phyloP scores from a whole-genome alignment of 2,797 vertebrate genomes.

The Premnoplex brunnescens region DNA sequence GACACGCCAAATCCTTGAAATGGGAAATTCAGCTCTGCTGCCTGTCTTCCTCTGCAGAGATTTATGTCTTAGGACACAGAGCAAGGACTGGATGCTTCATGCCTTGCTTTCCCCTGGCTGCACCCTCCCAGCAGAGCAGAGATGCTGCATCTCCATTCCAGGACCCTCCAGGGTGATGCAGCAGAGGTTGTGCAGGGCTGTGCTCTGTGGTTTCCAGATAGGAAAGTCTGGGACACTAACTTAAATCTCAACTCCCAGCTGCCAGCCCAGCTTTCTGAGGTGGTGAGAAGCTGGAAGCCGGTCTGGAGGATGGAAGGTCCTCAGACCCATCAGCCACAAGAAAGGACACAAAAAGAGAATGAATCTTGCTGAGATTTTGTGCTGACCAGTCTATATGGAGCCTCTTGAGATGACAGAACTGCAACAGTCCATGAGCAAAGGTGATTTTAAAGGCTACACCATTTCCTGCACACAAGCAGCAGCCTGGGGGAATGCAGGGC shows the following conservation, averaged over 20 bases:
- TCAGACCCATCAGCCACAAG: not conserved
- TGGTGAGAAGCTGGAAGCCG: too few species aligned
- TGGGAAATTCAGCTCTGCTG: not conserved
- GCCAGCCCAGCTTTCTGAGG: not conserved
- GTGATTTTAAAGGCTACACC: not conserved
- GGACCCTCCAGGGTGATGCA: not conserved
- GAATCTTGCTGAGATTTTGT: not conserved
- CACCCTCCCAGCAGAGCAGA: not conserved
- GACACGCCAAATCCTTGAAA: not conserved
- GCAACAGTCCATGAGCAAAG: not conserved
- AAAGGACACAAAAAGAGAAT: not conserved
- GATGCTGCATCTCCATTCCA: not conserved
- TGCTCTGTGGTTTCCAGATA: not conserved
- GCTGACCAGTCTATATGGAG: not conserved
- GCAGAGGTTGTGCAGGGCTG: not conserved
- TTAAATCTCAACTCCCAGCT: not conserved
- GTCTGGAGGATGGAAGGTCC: not conserved
- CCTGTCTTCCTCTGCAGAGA: not conserved
- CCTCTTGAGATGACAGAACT: not conserved
- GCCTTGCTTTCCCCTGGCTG: not conserved
- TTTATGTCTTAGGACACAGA: not conserved
- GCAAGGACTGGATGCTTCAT: not conserved
- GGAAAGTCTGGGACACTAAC: accelerated
- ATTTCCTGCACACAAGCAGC: not conserved
- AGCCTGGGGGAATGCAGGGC: not conserved